A percentile compares a stretch with the other conserved stretches of the same genome.
Conservation (phyloP, 2,888 invertebrate species). For the Synanthedon vespiformis region DNA sequence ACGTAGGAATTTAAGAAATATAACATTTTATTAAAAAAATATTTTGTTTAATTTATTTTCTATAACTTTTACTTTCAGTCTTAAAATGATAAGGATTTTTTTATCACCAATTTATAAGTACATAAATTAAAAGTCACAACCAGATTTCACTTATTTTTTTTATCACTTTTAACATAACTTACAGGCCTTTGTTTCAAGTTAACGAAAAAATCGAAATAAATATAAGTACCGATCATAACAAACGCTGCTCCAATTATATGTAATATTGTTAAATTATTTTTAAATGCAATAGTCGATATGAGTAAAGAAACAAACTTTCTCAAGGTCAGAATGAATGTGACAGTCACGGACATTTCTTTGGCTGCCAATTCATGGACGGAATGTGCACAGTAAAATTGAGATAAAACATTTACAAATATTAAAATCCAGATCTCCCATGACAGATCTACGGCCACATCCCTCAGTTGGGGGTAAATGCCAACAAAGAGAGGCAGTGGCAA, state of each 20-base stretch:
- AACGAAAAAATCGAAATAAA: constrained; percentile 53
- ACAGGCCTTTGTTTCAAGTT: constrained; percentile 37
- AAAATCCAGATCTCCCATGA: constrained; percentile 34
- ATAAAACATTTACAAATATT: constrained; percentile 34
- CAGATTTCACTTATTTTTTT: constrained; percentile 19
- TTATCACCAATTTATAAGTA: background rate
- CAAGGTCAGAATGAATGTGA: constrained; percentile 53
- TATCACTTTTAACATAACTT: constrained; percentile 8
- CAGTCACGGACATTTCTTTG: constrained; percentile 48
- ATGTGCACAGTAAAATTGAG: constrained; percentile 50
- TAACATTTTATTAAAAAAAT: no score
- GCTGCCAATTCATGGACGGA: constrained; percentile 54
- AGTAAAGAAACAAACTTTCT: constrained; percentile 52
- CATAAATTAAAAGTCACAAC: background rate
- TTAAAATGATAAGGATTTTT: no score
- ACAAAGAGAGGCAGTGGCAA: constrained; percentile 49
- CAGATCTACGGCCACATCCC: constrained; percentile 20
- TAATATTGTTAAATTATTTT: constrained; percentile 46
- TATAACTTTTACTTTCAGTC: no score
- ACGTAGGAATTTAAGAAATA: no score
- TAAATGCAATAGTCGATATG: constrained; percentile 53
- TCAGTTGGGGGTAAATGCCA: constrained; percentile 35
- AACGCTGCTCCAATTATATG: constrained; percentile 45
- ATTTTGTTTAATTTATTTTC: no score
- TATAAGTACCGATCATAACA: constrained; percentile 47